These are phyloP conservation scores for Drosophila guanche DNA, from an alignment of 1,140 invertebrate species.

Conservation along the genomic window DNA sequence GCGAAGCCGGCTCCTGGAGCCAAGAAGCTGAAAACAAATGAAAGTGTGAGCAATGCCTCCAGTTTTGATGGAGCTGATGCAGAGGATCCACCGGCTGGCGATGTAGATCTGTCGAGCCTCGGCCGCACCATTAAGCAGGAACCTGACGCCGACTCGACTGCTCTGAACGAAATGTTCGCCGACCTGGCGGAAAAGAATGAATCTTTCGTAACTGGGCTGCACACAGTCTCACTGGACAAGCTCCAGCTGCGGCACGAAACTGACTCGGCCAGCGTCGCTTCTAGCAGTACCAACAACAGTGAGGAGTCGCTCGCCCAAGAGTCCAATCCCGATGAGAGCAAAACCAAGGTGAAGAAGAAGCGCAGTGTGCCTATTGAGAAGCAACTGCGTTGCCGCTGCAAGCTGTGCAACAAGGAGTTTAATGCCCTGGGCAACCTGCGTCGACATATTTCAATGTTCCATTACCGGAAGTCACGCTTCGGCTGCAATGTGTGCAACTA, in stretches of 20 bases:
- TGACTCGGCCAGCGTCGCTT: slow-evolving; percentile 52
- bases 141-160: slow-evolving; percentile 15
- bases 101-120: slow-evolving; percentile 24
- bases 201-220: slow-evolving; percentile 46
- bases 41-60: slow-evolving; percentile 21
- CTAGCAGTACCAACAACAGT: slow-evolving; percentile 42
- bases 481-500: slow-evolving; percentile 86
- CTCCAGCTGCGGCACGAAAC: slow-evolving; percentile 52
- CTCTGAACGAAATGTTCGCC: slow-evolving; percentile 62
- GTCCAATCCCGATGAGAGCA: slow-evolving; percentile 31
- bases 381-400: slow-evolving; percentile 74
- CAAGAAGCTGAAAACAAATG: slow-evolving; percentile 54
- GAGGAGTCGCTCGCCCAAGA: slow-evolving; percentile 19
- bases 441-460: slow-evolving; percentile 85
- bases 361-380: slow-evolving; percentile 69
- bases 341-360: slow-evolving; percentile 63
- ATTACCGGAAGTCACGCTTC: slow-evolving; percentile 85
- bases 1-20: slow-evolving; percentile 59
- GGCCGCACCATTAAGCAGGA: slow-evolving; percentile 5
- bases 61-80: slow-evolving; percentile 29
- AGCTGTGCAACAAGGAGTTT: slow-evolving; percentile 82
- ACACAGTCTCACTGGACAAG: slow-evolving; percentile 71
- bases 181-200: slow-evolving; percentile 58
- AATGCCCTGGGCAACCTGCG: slow-evolving; percentile 83
- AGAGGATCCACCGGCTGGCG: slow-evolving; percentile 17